Conservation (phyloP, 2,113 vertebrate genomes). For the Xerus inauris region DNA sequence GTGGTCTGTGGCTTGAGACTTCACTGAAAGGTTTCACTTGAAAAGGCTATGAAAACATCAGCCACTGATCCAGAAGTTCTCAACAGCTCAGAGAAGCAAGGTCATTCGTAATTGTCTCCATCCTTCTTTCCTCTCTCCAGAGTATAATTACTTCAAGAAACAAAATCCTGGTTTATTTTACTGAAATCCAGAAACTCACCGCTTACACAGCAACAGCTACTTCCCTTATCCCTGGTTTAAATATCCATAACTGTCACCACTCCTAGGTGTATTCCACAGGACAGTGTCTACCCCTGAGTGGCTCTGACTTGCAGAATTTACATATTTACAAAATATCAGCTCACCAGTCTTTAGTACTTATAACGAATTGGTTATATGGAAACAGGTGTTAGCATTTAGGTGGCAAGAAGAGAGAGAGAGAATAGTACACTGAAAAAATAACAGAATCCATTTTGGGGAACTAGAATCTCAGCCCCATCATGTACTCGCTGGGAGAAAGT, state of each 20-base stretch:
- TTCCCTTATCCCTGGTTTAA: conserved; percentile 79
- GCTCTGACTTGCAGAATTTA: neutral
- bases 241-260: conserved; percentile 80
- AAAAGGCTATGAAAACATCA: conserved; percentile 86
- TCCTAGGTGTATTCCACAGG: conserved; percentile 66
- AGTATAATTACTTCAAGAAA: conserved; percentile 90
- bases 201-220: conserved; percentile 84
- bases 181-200: conserved; percentile 87
- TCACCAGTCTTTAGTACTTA: conserved; percentile 44
- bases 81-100: conserved; percentile 82
- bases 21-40: conserved; percentile 79
- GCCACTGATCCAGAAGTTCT: conserved; percentile 88
- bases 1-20: conserved; percentile 69
- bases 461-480: neutral
- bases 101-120: conserved; percentile 89
- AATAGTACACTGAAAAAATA: neutral
- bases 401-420: conserved; percentile 37
- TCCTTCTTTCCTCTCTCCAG: conserved; percentile 87
- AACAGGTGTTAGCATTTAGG: neutral
- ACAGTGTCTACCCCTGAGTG: conserved; percentile 72
- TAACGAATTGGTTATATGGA: neutral
- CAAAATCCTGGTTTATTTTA: conserved; percentile 89
- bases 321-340: conserved; percentile 58
- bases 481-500: neutral
- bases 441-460: neutral